Base-by-base conservation (phyloP, 2,888 invertebrate species). In the Digitonthophagus gazella region DNA sequence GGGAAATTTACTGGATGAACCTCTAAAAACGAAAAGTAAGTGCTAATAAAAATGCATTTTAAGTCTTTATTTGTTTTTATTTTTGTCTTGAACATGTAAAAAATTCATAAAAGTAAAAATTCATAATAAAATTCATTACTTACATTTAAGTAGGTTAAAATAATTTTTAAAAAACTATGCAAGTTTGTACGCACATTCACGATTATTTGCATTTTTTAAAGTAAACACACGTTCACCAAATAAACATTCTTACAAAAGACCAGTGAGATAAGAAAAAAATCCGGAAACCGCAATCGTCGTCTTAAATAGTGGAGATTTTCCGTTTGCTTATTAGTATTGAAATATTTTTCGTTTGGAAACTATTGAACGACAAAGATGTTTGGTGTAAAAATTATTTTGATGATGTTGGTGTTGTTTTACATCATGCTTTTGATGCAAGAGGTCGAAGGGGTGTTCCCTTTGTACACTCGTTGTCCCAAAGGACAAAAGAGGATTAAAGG, bases 41-140 rank as follows among this genome's bases (percentile, higher is more conserved):
- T 58, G 8, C 15, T 58, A 16, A 58, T 58, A 58, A 15, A 58
- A 58, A 58, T 15, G 15, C 58, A 18, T n/a, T n/a, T n/a, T n/a
- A n/a, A n/a, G n/a, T n/a, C n/a, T n/a, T n/a, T n/a, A n/a, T n/a
- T n/a, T n/a, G n/a, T n/a, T n/a, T n/a, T n/a, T n/a, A n/a, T n/a
- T n/a, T n/a, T n/a, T n/a, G n/a, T n/a, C n/a, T n/a, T n/a, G n/a
- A n/a, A n/a, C n/a, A n/a, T n/a, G n/a, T n/a, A n/a, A n/a, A n/a
- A n/a, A n/a, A n/a, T n/a, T n/a, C n/a, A n/a, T n/a, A n/a, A n/a
- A n/a, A n/a, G n/a, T n/a, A n/a, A n/a, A n/a, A n/a, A n/a, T n/a
- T n/a, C n/a, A n/a, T n/a, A n/a, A n/a, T n/a, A n/a, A n/a, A n/a
- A n/a, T n/a, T n/a, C n/a, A n/a, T n/a, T n/a, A n/a, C n/a, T n/a